Evolutionary conservation across 1,140 invertebrate species (phyloP), one percentile per base, ranked within the genome.

Genomic region (Bombus huntii): DNA sequence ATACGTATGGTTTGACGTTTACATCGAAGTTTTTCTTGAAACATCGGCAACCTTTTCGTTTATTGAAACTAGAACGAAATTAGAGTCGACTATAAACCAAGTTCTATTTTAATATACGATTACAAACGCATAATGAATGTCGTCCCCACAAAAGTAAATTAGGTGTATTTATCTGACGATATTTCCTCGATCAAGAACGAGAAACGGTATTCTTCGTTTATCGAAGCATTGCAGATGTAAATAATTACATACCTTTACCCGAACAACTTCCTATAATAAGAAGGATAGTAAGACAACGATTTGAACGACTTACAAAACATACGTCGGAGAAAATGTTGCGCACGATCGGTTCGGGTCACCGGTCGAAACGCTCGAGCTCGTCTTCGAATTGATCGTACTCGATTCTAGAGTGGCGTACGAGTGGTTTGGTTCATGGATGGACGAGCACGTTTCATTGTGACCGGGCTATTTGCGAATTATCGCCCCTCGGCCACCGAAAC

Each of bases 401-500:
- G 80, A 81, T 87, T 66, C 73, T 74, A 28, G 18, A 87, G 81
- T 47, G 72, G 81, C 77, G 81, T 44, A 65, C 57, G 83, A 81
- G 76, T 74, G 72, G 70, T 59, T 42, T 57, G 66, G 66, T 42
- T 73, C 73, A 81, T 53, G 78, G 78, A 75, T 65, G 79, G 66
- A 31, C 68, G 77, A 81, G 75, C 72, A 78, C 85, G 88, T 87
- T 87, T 57, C 78, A 44, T 70, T 72, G 81, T 78, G 89, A 78
- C 85, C 88, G 88, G 83, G 85, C 78, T 82, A 85, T 84, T 90
- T 89, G 88, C 88, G 88, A 90, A 90, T 90, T 90, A 90, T 90
- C 89, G 81, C 84, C 89, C 81, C 81, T 87, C 81, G 44, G 83
- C 85, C 76, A 80, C 81, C 89, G 76, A 90, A 90, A 90, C 78